Percentiles rank a stretch among this genome's conserved stretches.
phyloP scores from a whole-genome alignment of 2,113 vertebrate genomes.

The Gambusia holbrooki region DNA sequence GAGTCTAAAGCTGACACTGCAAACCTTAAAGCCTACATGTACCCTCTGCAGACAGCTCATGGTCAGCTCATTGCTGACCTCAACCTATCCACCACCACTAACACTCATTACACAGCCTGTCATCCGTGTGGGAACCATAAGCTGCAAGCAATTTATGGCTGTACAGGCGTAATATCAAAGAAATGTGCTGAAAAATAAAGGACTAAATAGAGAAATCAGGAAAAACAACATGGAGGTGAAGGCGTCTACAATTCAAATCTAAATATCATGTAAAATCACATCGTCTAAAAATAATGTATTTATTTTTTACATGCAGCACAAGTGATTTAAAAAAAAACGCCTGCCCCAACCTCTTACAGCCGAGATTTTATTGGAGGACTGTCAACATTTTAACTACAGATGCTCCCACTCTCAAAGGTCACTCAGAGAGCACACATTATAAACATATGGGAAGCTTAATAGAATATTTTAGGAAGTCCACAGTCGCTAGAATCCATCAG shows the following conservation, averaged over 20 bases:
- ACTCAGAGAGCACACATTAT: no score
- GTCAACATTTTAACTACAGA: no score
- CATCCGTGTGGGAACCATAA: slow-evolving; percentile 32
- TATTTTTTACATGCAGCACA: background rate
- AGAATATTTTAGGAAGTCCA: background rate
- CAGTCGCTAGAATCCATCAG: no score
- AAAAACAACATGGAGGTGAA: no score
- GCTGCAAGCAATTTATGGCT: slow-evolving; percentile 18
- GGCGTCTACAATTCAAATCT: background rate
- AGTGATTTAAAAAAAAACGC: background rate
- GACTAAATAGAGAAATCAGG: no score
- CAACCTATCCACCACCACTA: slow-evolving; percentile 41
- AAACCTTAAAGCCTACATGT: slow-evolving; percentile 19
- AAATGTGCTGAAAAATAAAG: no score
- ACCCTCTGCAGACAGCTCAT: slow-evolving; percentile 27
- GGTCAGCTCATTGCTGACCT: slow-evolving; percentile 54
- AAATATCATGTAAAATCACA: background rate
- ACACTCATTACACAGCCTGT: slow-evolving; percentile 60
- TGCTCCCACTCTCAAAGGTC: no score
- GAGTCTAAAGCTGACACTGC: slow-evolving; percentile 26
- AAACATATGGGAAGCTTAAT: background rate
- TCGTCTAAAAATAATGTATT: background rate
- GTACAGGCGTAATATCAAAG: no score
- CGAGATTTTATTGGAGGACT: no score
- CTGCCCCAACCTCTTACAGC: no score